Conservation (phyloP, 1,140 invertebrate species). For the Daktulosphaira vitifoliae region DNA sequence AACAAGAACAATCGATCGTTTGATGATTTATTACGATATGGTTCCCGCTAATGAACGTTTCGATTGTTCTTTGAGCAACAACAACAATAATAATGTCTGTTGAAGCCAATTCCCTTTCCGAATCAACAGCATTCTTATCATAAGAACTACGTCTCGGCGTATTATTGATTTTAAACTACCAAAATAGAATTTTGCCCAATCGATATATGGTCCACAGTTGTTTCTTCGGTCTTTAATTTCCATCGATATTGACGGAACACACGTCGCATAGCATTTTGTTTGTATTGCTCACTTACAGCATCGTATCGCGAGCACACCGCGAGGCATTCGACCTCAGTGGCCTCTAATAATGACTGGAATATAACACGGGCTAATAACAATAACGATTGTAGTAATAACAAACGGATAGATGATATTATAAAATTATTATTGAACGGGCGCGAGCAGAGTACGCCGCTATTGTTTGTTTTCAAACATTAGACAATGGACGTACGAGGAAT, state of each 20-base stretch:
- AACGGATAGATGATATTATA: conserved; percentile 1
- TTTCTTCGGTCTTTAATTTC: no score
- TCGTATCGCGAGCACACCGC: no score
- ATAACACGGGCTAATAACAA: not conserved
- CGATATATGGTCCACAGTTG: no score
- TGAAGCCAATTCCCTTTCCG: no score
- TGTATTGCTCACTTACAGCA: no score
- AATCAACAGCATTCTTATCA: no score
- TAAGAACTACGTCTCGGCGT: no score
- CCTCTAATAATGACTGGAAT: conserved; percentile 28
- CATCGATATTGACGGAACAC: no score
- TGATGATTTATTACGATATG: conserved; percentile 27
- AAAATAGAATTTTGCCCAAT: no score
- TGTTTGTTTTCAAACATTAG: conserved; percentile 33
- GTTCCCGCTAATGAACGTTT: conserved; percentile 14
- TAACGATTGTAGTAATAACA: conserved; percentile 15
- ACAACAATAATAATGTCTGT: not conserved
- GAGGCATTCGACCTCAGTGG: conserved; percentile 28
- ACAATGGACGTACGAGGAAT: conserved; percentile 28
- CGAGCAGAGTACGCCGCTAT: not conserved
- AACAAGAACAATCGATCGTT: conserved; percentile 25
- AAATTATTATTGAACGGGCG: not conserved
- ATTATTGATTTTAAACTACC: no score
- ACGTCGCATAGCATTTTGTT: no score
- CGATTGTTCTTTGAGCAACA: conserved; percentile 9